These are phyloP conservation scores for Clivina fossor DNA, from an alignment of 2,888 invertebrate genomes.

Conservation along the genomic window DNA sequence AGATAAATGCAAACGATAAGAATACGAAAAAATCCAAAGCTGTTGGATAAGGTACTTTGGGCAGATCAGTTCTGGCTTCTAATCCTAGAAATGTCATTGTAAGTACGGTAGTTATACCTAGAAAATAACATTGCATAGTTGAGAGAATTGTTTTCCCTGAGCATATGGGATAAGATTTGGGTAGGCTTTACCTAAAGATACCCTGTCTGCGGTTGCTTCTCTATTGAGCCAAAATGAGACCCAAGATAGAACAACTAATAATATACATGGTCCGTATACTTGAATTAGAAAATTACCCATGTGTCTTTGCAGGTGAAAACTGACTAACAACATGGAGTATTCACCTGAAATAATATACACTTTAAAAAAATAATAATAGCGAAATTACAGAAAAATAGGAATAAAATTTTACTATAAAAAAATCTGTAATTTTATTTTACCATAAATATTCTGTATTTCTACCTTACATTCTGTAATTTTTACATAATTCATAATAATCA, in stretches of 20 bases:
- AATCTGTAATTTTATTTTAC: too few relatives aligned
- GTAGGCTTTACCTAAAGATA: constrained; percentile 65
- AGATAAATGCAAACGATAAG: constrained; percentile 77
- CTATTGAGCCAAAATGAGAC: constrained; percentile 84
- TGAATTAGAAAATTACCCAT: constrained; percentile 87
- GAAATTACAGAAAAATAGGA: too few relatives aligned
- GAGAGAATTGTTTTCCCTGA: constrained; percentile 3
- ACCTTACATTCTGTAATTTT: too few relatives aligned
- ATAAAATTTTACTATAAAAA: too few relatives aligned
- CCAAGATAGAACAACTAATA: constrained; percentile 84
- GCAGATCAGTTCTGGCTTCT: constrained; percentile 77
- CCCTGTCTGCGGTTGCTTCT: constrained; percentile 81
- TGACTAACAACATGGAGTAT: constrained; percentile 71
- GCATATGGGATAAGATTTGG: constrained; percentile 10
- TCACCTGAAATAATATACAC: constrained; percentile 56
- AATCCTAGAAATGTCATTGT: constrained; percentile 83
- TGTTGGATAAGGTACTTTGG: constrained; percentile 85
- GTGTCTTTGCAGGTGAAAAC: constrained; percentile 76
- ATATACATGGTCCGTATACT: constrained; percentile 81
- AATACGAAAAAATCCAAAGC: constrained; percentile 83
- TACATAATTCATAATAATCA: too few relatives aligned
- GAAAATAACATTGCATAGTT: constrained; percentile 36
- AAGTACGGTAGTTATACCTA: constrained; percentile 79
- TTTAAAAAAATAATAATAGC: too few relatives aligned
- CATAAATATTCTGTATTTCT: too few relatives aligned